Evolutionary conservation across 2,888 invertebrate species (phyloP).

Genomic region (Ophion ventricosus): DNA sequence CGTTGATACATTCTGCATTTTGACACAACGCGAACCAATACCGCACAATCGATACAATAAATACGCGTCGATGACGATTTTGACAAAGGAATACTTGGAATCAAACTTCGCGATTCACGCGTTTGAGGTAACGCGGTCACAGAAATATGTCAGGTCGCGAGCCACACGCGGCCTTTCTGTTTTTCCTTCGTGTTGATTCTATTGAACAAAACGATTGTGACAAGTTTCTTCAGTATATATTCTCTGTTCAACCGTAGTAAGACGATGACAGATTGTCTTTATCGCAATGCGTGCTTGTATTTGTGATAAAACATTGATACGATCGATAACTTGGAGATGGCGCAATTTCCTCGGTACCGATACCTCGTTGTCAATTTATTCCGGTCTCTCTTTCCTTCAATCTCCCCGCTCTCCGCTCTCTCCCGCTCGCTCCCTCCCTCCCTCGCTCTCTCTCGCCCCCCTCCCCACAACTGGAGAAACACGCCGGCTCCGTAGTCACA

Average conservation of each 20-base stretch:
- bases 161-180: neutral
- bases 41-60: neutral
- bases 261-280: neutral
- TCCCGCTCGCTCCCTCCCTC: neutral
- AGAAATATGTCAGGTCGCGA: too few relatives aligned
- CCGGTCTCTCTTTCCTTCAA: neutral
- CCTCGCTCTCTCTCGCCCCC: neutral
- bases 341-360: conserved; percentile 5
- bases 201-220: conserved; percentile 6
- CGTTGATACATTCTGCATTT: conserved; percentile 15
- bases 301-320: neutral
- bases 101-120: neutral
- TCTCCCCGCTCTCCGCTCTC: neutral
- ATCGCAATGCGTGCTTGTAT: neutral
- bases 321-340: conserved; percentile 7
- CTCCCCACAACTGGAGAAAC: neutral
- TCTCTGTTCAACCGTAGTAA: neutral
- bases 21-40: neutral
- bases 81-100: neutral
- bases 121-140: neutral
- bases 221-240: neutral
- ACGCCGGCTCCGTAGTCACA: neutral
- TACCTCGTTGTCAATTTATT: neutral
- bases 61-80: neutral
- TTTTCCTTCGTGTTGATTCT: neutral